phyloP scores from a whole-genome alignment of 2,113 vertebrate species.

The Pseudois nayaur region DNA sequence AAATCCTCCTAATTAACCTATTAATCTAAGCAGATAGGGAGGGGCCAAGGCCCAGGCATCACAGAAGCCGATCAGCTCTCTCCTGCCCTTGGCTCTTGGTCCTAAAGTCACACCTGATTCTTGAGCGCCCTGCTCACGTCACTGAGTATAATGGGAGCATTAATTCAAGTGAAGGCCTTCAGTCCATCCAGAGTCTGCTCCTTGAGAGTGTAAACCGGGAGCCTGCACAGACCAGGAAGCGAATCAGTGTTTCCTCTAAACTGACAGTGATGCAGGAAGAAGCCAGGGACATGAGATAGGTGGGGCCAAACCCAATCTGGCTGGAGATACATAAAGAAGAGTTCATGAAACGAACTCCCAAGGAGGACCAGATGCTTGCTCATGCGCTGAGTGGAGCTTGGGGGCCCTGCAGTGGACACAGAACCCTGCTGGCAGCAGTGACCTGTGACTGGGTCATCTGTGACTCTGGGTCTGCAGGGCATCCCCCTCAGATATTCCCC shows the following conservation, averaged over 20 bases:
- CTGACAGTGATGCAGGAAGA: neutral
- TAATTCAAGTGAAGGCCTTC: neutral
- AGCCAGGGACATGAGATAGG: neutral
- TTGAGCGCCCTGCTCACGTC: neutral
- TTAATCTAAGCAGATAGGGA: neutral
- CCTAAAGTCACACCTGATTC: neutral
- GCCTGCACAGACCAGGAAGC: neutral
- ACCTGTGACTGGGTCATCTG: neutral
- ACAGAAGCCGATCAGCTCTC: fast-evolving
- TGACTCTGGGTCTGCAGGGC: neutral
- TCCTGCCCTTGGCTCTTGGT: neutral
- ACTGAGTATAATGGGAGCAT: neutral
- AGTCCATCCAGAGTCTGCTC: fast-evolving
- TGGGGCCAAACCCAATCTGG: neutral
- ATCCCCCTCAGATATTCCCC: neutral
- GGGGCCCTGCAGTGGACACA: neutral
- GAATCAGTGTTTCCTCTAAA: neutral
- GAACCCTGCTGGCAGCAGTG: neutral
- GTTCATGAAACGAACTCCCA: neutral
- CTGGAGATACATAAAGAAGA: neutral
- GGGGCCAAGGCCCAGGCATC: neutral
- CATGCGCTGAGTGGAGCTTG: neutral
- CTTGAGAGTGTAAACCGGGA: neutral
- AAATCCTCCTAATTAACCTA: neutral
- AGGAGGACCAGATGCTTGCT: too few species aligned